Evolutionary conservation across 2,113 vertebrate genomes (phyloP).

Genomic region (Apodemus speciosus): DNA sequence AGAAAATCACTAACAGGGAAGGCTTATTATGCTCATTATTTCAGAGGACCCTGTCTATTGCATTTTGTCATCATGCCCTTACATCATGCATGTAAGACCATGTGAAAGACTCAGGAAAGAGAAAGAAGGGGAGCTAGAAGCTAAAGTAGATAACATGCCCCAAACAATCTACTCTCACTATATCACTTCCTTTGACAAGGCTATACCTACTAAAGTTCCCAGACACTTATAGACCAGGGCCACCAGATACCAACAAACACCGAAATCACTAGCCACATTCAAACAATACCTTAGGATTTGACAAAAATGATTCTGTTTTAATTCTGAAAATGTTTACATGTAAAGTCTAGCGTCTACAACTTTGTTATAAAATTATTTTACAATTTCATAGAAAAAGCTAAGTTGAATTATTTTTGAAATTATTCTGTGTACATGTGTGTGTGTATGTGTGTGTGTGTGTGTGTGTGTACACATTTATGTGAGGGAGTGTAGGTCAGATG

Average conservation of each 20-base stretch:
- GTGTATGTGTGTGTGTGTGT: background rate
- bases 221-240: background rate
- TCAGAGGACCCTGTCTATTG: background rate
- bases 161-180: background rate
- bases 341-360: background rate
- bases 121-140: background rate
- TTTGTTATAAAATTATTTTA: background rate
- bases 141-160: too few species aligned
- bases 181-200: background rate
- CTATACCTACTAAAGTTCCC: background rate
- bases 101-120: background rate
- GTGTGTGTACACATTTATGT: background rate
- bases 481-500: background rate
- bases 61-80: too few species aligned
- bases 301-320: background rate
- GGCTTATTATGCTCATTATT: background rate
- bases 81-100: too few species aligned
- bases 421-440: too few species aligned
- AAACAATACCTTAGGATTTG: background rate
- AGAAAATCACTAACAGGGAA: too few species aligned
- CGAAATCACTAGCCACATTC: too few species aligned
- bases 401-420: background rate
- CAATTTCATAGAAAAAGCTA: background rate
- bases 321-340: background rate
- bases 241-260: background rate